These are phyloP conservation scores for Sinotaia quadrata DNA, from an alignment of 2,888 invertebrate species.

Conservation along the genomic window DNA sequence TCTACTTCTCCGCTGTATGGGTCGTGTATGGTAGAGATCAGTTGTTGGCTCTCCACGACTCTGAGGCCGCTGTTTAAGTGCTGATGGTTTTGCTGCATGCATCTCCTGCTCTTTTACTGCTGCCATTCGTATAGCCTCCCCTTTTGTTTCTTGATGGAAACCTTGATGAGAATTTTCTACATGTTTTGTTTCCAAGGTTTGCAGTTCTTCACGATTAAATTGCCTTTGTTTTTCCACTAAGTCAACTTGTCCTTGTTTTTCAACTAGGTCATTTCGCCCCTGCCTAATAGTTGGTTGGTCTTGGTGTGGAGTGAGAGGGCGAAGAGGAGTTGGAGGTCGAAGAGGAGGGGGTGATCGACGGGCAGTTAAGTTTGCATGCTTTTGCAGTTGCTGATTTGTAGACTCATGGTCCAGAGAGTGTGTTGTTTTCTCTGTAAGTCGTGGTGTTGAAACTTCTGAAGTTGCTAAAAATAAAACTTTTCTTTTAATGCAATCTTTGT, in stretches of 20 bases:
- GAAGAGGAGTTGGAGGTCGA: slow-evolving; percentile 18
- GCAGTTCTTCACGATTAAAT: neutral
- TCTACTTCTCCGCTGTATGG: slow-evolving; percentile 3
- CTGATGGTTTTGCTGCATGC: slow-evolving; percentile 16
- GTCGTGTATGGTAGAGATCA: slow-evolving; percentile 36
- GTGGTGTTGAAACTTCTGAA: slow-evolving; percentile 1
- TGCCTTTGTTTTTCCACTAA: neutral
- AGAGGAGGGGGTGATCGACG: neutral
- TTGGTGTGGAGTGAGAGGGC: slow-evolving; percentile 8
- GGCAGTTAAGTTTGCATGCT: no score
- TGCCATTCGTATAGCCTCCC: no score
- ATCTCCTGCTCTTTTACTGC: slow-evolving; percentile 25
- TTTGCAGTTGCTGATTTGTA: neutral
- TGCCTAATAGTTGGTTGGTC: no score
- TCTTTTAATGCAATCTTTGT: no score
- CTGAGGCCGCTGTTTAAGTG: slow-evolving; percentile 30
- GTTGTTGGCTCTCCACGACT: slow-evolving; percentile 36
- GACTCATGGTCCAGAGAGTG: neutral
- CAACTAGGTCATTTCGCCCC: no score
- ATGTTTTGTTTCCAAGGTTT: neutral
- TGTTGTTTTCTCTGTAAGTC: neutral
- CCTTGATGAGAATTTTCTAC: no score
- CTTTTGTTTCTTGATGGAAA: no score
- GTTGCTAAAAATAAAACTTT: neutral
- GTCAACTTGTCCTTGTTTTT: neutral